phyloP scores from a whole-genome alignment of 2,888 invertebrate genomes.

The Cryptus viduatorius region DNA sequence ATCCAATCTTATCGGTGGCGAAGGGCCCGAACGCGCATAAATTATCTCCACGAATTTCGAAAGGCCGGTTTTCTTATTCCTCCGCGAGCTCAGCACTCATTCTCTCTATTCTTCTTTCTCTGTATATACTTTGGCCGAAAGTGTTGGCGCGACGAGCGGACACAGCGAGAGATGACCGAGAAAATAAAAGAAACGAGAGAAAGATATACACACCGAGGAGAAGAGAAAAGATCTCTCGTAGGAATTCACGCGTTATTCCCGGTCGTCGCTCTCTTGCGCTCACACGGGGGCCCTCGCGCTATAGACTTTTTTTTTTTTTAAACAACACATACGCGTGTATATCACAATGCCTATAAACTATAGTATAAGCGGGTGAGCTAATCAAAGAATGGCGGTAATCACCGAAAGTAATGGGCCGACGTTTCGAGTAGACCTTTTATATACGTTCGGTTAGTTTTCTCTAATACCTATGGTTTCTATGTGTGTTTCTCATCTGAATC shows the following conservation, averaged over 20 bases:
- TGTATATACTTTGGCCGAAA: slow-evolving; percentile 35
- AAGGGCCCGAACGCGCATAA: slow-evolving; percentile 81
- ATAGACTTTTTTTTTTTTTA: slow-evolving; percentile 29
- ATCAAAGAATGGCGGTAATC: slow-evolving; percentile 80
- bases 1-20: slow-evolving; percentile 83
- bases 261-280: slow-evolving; percentile 63
- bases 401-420: slow-evolving; percentile 79
- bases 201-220: slow-evolving; percentile 14
- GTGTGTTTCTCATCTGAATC: slow-evolving; percentile 38
- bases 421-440: slow-evolving; percentile 73
- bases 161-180: slow-evolving; percentile 54
- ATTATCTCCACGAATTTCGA: slow-evolving; percentile 83
- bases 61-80: slow-evolving; percentile 70
- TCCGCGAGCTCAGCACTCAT: neutral
- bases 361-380: slow-evolving; percentile 67
- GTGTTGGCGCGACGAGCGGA: slow-evolving; percentile 22
- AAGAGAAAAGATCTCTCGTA: slow-evolving; percentile 62
- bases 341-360: slow-evolving; percentile 26
- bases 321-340: slow-evolving; percentile 20
- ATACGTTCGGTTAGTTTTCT: slow-evolving; percentile 56
- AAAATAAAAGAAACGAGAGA: slow-evolving; percentile 61
- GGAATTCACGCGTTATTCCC: slow-evolving; percentile 66
- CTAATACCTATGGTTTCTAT: slow-evolving; percentile 44
- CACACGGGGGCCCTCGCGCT: slow-evolving; percentile 2
- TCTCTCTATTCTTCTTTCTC: slow-evolving; percentile 40